Base-by-base conservation (phyloP, 2,797 vertebrate genomes). In the Aeoliscus strigatus region DNA sequence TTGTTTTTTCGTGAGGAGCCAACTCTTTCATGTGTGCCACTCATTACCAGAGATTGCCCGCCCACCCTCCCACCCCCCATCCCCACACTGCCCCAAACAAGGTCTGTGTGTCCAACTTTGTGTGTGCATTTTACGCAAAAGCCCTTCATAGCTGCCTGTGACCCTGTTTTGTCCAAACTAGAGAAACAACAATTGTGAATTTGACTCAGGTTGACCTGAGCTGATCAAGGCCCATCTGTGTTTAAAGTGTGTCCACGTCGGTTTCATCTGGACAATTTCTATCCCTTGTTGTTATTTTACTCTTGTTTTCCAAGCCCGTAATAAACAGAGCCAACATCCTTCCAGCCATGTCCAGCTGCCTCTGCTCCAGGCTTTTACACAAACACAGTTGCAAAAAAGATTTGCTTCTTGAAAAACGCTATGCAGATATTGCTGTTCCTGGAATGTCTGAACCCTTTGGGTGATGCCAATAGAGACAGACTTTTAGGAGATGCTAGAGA, bases 21-120 rank as follows among this genome's bases (percentile, higher is more conserved):
- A n/a, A 35, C 50, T 57, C 58, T 84, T 87, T 85, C 72, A 86
- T 85, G 74, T 81, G 48, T 68, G 65, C 68, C 63, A 70, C 72
- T 82, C 70, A 85, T 83, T 85, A 84, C 44, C 52, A 57, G 63
- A 45, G 65, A 54, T 58, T 17, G 44, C 49, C 21, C 51, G 73
- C 60, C 80, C 55, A 71, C n/a, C n/a, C n/a, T n/a, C n/a, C n/a
- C n/a, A n/a, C n/a, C 39, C 51, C 46, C 46, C 29, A 74, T 67
- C 54, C 29, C 62, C 80, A 55, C 31, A 16, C 74, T 48, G 74
- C 37, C 52, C 45, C 48, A 33, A 75, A 70, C 55, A 73, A 68
- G 66, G 70, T 66, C 62, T 75, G 51, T 73, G 61, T 33, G 48
- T 18, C 27, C 11, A 4, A 56, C 15, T 40, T 49, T 33, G 27